phyloP scores from a whole-genome alignment of 2,113 vertebrate species.

The Pholis gunnellus region DNA sequence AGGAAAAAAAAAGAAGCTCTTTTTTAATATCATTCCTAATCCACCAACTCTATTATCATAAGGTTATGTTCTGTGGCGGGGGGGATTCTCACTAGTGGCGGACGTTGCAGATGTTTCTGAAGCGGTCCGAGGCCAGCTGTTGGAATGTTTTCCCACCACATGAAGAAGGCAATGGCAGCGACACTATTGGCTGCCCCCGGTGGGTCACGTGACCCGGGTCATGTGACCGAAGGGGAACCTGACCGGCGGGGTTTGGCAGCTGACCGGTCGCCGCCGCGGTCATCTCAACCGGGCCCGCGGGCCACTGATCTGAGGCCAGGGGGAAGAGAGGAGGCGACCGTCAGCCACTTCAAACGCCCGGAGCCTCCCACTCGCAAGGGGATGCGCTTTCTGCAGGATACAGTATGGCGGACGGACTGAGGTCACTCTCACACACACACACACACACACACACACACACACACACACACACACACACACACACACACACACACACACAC shows the following conservation, averaged over 20 bases:
- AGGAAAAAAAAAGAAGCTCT: neutral
- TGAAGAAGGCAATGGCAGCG: constrained; percentile 66
- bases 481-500: constrained; percentile 30
- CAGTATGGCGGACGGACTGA: constrained; percentile 38
- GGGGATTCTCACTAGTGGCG: constrained; percentile 72
- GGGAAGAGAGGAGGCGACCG: constrained; percentile 53
- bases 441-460: constrained; percentile 31
- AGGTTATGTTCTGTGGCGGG: constrained; percentile 66
- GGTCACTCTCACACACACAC: constrained; percentile 61
- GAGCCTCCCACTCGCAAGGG: constrained; percentile 67
- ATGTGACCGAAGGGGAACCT: constrained; percentile 67
- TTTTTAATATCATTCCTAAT: constrained; percentile 48
- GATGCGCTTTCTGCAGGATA: constrained; percentile 40
- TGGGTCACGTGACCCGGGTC: constrained; percentile 71
- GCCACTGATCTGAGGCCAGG: constrained; percentile 67
- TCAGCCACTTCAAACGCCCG: constrained; percentile 71
- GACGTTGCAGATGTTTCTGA: constrained; percentile 80
- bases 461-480: constrained; percentile 37
- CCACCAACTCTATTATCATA: constrained; percentile 67
- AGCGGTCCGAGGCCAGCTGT: constrained; percentile 78
- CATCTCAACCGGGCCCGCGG: constrained; percentile 64
- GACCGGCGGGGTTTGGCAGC: constrained; percentile 43
- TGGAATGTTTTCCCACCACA: constrained; percentile 83
- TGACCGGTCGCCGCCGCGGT: constrained; percentile 56
- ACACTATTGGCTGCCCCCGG: constrained; percentile 68